phyloP scores from a whole-genome alignment of 2,113 vertebrate genomes.

The Oplegnathus fasciatus region DNA sequence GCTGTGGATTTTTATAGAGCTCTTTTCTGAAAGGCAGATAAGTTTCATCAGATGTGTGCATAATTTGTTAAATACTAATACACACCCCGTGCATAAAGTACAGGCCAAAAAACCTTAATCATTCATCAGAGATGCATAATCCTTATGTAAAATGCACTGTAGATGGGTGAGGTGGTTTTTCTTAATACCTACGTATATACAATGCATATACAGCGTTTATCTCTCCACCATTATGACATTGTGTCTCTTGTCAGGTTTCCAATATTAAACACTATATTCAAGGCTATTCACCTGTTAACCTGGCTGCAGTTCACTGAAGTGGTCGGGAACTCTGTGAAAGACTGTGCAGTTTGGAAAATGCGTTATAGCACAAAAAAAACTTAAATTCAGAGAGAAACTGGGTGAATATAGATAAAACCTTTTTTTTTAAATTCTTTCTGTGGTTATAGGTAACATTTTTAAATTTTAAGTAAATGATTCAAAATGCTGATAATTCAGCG shows the following conservation, averaged over 20 bases:
- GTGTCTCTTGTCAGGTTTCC: constrained; percentile 18
- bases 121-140: background rate
- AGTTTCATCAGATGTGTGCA: constrained; percentile 41
- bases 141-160: constrained; percentile 26
- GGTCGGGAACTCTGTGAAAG: constrained; percentile 18
- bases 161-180: constrained; percentile 15
- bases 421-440: constrained; percentile 11
- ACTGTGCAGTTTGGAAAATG: constrained; percentile 20
- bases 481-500: constrained; percentile 6
- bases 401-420: background rate
- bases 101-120: background rate
- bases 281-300: background rate
- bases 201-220: constrained; percentile 30
- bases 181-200: constrained; percentile 1
- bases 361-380: too few species aligned
- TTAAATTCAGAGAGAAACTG: constrained; percentile 23
- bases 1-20: constrained; percentile 64
- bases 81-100: constrained; percentile 4
- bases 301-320: constrained; percentile 16
- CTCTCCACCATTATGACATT: background rate
- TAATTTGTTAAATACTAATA: constrained; percentile 44
- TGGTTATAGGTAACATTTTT: constrained; percentile 21
- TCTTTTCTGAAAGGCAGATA: constrained; percentile 51
- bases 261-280: constrained; percentile 16
- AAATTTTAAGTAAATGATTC: background rate